These are phyloP conservation scores for Psittacara wagleri DNA, from an alignment of 2,113 vertebrate species.

Conservation along the genomic window DNA sequence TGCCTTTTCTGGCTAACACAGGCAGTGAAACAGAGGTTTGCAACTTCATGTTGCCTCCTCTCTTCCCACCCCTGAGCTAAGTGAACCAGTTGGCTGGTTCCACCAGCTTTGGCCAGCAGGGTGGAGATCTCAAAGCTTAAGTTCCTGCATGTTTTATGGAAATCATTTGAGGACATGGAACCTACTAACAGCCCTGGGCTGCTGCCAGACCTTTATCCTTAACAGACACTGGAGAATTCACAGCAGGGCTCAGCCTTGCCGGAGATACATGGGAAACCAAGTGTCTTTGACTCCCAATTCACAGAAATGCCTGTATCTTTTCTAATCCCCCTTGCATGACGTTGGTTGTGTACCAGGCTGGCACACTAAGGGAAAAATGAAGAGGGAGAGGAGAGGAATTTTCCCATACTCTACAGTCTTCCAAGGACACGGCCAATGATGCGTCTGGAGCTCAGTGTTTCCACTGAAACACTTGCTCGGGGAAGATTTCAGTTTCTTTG, in stretches of 20 bases:
- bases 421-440: neutral
- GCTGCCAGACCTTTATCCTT: constrained; percentile 1
- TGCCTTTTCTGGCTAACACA: neutral
- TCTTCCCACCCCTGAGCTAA: neutral
- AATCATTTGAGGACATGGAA: constrained; percentile 1
- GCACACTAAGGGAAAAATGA: neutral
- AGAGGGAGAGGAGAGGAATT: neutral
- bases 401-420: neutral
- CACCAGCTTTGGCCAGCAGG: neutral
- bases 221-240: neutral
- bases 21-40: neutral
- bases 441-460: neutral
- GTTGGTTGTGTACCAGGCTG: neutral
- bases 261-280: neutral
- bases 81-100: neutral
- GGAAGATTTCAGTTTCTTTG: neutral
- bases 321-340: neutral
- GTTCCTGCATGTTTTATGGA: neutral
- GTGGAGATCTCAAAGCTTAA: constrained; percentile 19
- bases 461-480: neutral
- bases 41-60: neutral
- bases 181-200: neutral
- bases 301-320: neutral
- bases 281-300: neutral
- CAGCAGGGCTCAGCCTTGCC: neutral